These are phyloP conservation scores for Antechinus flavipes DNA, from an alignment of 2,113 vertebrate genomes.

Conservation along the genomic window DNA sequence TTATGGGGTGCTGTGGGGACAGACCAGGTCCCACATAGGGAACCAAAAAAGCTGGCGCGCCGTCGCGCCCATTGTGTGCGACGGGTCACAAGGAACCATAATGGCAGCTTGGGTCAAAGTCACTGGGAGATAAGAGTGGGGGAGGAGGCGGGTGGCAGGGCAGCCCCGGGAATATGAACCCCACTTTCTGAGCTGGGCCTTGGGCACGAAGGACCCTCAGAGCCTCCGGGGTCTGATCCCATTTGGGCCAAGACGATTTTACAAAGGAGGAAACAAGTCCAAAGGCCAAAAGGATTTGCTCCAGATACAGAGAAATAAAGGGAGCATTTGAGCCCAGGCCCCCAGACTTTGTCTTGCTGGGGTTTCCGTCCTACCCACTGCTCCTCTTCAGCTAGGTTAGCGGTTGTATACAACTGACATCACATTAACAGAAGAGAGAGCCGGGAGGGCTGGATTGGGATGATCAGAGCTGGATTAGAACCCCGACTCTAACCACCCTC, in stretches of 20 bases:
- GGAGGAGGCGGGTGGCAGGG: background rate
- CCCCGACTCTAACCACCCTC: no score
- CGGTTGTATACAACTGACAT: accelerated
- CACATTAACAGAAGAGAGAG: background rate
- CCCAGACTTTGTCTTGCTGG: background rate
- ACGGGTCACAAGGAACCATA: background rate
- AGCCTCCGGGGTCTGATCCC: background rate
- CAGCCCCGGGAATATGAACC: background rate
- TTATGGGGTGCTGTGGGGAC: background rate
- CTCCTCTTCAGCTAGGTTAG: background rate
- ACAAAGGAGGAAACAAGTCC: background rate
- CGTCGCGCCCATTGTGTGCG: background rate
- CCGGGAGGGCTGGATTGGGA: background rate
- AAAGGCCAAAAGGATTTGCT: background rate
- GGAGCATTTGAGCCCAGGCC: background rate
- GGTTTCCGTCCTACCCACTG: background rate
- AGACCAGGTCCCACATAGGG: background rate
- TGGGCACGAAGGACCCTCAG: no score
- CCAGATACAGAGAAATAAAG: background rate
- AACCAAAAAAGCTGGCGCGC: background rate
- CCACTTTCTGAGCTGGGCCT: background rate
- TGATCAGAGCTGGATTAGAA: background rate
- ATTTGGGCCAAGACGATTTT: background rate
- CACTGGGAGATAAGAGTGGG: background rate
- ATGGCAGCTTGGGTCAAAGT: background rate